These are phyloP conservation scores for Loripinus fragilis DNA, from an alignment of 2,888 invertebrate species.

Conservation along the genomic window DNA sequence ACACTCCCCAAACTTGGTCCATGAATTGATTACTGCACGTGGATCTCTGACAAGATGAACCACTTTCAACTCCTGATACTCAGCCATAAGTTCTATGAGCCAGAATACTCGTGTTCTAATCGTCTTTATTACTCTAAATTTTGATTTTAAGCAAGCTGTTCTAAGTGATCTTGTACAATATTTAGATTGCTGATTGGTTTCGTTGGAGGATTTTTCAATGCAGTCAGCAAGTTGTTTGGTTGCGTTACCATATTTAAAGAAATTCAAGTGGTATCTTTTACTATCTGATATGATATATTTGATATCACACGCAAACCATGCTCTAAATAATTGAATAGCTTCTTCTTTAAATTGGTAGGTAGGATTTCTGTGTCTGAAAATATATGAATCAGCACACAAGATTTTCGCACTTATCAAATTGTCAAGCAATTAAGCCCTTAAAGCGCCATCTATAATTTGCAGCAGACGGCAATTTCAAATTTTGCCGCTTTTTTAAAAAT, in stretches of 20 bases:
- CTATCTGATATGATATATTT: constrained; percentile 23
- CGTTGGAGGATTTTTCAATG: not conserved
- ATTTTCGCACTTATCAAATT: too few relatives aligned
- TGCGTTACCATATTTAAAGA: constrained; percentile 35
- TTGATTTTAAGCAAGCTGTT: constrained; percentile 29
- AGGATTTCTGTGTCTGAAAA: constrained; percentile 6
- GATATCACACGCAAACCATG: constrained; percentile 42
- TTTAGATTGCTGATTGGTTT: not conserved
- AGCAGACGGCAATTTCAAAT: too few relatives aligned
- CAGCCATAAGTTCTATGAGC: constrained; percentile 33
- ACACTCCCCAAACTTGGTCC: constrained; percentile 12
- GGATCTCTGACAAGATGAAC: constrained; percentile 61
- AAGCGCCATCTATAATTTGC: too few relatives aligned
- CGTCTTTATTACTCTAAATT: constrained; percentile 34
- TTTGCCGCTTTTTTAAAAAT: too few relatives aligned
- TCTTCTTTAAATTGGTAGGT: not conserved
- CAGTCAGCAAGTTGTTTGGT: constrained; percentile 27
- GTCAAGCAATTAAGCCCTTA: too few relatives aligned
- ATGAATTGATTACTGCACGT: constrained; percentile 54
- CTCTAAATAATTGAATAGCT: constrained; percentile 12
- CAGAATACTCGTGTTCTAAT: constrained; percentile 37
- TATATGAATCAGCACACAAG: too few relatives aligned
- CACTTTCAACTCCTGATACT: constrained; percentile 48
- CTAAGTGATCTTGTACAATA: constrained; percentile 22
- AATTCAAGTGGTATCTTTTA: constrained; percentile 12